phyloP scores from a whole-genome alignment of 2,113 vertebrate species.

The Grallaria varia region DNA sequence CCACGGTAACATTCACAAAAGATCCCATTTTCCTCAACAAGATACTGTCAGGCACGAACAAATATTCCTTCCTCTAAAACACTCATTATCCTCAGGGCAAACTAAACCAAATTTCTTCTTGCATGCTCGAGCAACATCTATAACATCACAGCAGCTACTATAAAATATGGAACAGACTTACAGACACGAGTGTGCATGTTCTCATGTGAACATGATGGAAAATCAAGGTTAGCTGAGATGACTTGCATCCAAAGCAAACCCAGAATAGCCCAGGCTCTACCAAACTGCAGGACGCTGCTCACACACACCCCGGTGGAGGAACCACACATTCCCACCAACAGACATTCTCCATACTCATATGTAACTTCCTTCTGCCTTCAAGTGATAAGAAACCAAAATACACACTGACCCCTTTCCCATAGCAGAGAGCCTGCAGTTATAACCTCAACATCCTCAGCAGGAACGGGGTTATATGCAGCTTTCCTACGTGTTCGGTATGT shows the following conservation, averaged over 20 bases:
- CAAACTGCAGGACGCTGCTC: background rate
- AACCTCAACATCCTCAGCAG: background rate
- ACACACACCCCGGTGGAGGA: background rate
- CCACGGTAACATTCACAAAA: background rate
- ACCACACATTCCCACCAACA: constrained; percentile 4
- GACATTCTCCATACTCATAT: background rate
- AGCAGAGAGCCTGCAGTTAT: background rate
- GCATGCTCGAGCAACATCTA: background rate
- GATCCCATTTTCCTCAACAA: background rate
- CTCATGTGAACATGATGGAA: background rate
- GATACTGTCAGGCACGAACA: background rate
- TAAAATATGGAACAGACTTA: background rate
- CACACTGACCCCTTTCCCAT: constrained; percentile 4
- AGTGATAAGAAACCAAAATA: constrained; percentile 54
- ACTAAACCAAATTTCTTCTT: background rate
- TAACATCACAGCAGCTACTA: background rate
- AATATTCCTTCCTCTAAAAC: constrained; percentile 4
- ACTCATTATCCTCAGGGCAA: background rate
- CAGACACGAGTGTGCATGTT: background rate
- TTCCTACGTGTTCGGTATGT: rapidly evolving
- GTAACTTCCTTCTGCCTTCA: constrained; percentile 52
- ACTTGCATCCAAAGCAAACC: background rate
- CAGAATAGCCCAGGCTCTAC: background rate
- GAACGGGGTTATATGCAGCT: background rate
- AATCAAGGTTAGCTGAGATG: background rate